Base-by-base conservation (phyloP, 2,797 vertebrate genomes). In the Phalanger gymnotis region DNA sequence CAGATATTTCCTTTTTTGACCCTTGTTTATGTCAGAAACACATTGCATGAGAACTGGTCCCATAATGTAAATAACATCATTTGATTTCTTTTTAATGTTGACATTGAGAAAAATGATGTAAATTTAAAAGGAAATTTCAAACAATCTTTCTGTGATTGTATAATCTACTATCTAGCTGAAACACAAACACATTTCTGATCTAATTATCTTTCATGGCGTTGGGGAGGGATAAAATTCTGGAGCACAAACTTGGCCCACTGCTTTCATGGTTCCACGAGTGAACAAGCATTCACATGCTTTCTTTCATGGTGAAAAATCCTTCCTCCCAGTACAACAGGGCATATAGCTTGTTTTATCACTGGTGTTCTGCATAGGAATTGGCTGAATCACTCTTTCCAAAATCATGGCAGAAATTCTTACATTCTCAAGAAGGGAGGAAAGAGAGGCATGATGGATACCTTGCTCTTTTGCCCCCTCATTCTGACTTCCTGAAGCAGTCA, bases 381-480 rank as follows among this genome's bases (percentile, higher is more conserved):
- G 22, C 40, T 81, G 30, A 1, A 81, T 81, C 40, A 81, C 22
- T 81, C 2, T 81, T 47, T 30, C 40, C 73, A 81, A 47, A 81
- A 81, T 25, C 40, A 47, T 0, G 22, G 40, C 73, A 81, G 22
- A 81, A 81, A 47, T 47, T 47, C 47, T 53, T 94, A 81, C 90
- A 90, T 91, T 91, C 66, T 66, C 52, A 58, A 94, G 51, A n/a
- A 92, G 52, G 53, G 58, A 94, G 27, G 61, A 92, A 57, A 92
- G 25, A 51, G 12, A 81, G 40, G 19, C 12, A 25, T 81, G 73
- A 81, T 81, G n/a, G 22, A 40, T 47, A n/a, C n/a, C 7, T 40
- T 73, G 61, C 11, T 47, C 73, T 27, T 40, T 81, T 81, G 73
- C 9, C 30, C 2, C 19, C 40, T 11, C 40, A 47, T 47, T 47